Evolutionary conservation across 2,113 vertebrate species (phyloP).

Genomic region (Pteronura brasiliensis): DNA sequence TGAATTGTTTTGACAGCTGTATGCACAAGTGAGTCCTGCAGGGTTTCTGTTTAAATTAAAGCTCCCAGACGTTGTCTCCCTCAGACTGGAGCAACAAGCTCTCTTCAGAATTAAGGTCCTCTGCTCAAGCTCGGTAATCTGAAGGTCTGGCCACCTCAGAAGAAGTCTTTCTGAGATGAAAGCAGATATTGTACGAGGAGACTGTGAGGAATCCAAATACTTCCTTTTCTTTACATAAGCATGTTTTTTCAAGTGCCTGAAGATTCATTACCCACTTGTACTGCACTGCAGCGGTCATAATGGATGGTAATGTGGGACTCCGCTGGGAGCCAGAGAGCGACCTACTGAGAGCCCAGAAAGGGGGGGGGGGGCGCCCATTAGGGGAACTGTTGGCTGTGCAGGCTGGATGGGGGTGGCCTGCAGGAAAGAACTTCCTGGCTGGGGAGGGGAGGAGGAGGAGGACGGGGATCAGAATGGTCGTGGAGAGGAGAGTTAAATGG

Average conservation of each 20-base stretch:
- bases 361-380: neutral
- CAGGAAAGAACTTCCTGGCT: neutral
- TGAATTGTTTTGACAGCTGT: constrained; percentile 62
- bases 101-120: neutral
- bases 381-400: neutral
- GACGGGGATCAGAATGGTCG: too few relatives aligned
- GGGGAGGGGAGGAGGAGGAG: rapidly evolving
- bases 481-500: neutral
- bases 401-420: neutral
- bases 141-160: neutral
- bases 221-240: neutral
- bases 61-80: neutral
- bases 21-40: constrained; percentile 39
- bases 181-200: neutral
- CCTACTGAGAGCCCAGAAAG: too few relatives aligned
- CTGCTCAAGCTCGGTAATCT: neutral
- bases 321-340: rapidly evolving
- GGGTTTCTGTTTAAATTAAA: constrained; percentile 45
- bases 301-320: neutral
- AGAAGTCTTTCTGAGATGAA: neutral
- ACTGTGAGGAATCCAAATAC: neutral
- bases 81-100: neutral
- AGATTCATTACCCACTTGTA: neutral
- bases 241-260: neutral
- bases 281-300: rapidly evolving